phyloP scores from a whole-genome alignment of 2,888 invertebrate species.

The Frankliniella fusca region DNA sequence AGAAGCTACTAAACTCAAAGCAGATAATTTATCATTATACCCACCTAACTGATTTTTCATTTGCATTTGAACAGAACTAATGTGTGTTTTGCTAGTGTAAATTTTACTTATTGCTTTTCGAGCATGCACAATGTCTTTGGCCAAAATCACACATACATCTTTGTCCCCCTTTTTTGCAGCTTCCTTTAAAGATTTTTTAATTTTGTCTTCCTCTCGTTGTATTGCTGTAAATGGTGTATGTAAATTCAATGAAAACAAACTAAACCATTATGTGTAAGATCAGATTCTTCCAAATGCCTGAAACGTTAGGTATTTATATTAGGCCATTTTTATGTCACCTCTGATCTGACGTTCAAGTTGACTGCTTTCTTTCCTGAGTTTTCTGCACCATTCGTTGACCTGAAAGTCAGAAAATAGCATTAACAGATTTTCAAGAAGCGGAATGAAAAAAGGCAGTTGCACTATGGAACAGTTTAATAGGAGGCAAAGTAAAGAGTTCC shows the following conservation, averaged over 20 bases:
- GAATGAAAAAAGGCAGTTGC: conserved; percentile 27
- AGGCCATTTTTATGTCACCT: conserved; percentile 51
- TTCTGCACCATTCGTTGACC: conserved; percentile 96
- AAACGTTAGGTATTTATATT: conserved; percentile 29
- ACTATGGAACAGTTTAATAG: too few relatives aligned
- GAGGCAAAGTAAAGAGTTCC: too few relatives aligned
- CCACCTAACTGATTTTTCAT: conserved; percentile 96
- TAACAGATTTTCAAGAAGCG: not conserved
- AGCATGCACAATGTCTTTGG: conserved; percentile 86
- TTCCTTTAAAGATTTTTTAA: conserved; percentile 87
- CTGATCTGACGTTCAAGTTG: conserved; percentile 92
- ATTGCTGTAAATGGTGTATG: conserved; percentile 59
- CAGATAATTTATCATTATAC: conserved; percentile 36
- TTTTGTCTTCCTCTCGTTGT: conserved; percentile 95
- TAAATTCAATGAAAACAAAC: conserved; percentile 28
- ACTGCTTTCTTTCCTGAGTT: conserved; percentile 88
- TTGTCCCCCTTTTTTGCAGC: conserved; percentile 92
- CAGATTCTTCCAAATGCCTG: not conserved
- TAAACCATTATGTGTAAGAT: conserved; percentile 27
- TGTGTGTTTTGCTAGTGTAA: conserved; percentile 92
- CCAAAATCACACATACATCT: conserved; percentile 88
- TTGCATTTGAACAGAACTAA: conserved; percentile 92
- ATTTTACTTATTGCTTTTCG: conserved; percentile 86
- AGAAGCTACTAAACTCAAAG: not conserved
- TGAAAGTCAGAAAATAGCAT: conserved; percentile 49